Conservation (phyloP, 2,797 vertebrate genomes). For the Rhabdomys pumilio region DNA sequence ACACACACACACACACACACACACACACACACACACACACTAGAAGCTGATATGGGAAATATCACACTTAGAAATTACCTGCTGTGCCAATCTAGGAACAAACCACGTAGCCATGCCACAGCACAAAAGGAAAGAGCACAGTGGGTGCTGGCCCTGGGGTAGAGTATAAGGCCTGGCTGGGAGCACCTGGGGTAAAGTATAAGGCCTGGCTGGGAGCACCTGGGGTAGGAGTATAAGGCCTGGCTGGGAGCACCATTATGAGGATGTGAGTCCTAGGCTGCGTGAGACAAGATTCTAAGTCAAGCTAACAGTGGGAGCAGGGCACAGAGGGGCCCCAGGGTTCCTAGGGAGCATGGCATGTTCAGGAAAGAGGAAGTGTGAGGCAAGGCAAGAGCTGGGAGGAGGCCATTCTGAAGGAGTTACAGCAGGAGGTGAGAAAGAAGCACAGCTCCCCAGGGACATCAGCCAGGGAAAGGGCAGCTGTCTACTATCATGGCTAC, state of each 20-base stretch:
- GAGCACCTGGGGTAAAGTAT: too few species aligned
- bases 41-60: neutral
- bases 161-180: neutral
- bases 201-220: neutral
- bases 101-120: neutral
- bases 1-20: too few species aligned
- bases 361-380: neutral
- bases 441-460: too few species aligned
- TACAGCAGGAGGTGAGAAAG: neutral
- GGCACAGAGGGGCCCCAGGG: neutral
- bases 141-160: neutral
- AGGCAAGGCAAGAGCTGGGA: neutral
- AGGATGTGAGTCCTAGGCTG: neutral
- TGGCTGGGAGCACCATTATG: accelerated
- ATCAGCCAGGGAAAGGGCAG: accelerated
- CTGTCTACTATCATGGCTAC: accelerated
- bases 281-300: neutral
- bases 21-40: too few species aligned
- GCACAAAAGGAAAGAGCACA: neutral
- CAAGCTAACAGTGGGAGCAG: neutral
- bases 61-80: neutral
- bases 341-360: too few species aligned
- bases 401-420: accelerated
- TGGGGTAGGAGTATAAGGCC: too few species aligned
- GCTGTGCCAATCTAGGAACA: neutral